Conservation (phyloP, 2,888 invertebrate genomes). For the Ectemnius continuus region DNA sequence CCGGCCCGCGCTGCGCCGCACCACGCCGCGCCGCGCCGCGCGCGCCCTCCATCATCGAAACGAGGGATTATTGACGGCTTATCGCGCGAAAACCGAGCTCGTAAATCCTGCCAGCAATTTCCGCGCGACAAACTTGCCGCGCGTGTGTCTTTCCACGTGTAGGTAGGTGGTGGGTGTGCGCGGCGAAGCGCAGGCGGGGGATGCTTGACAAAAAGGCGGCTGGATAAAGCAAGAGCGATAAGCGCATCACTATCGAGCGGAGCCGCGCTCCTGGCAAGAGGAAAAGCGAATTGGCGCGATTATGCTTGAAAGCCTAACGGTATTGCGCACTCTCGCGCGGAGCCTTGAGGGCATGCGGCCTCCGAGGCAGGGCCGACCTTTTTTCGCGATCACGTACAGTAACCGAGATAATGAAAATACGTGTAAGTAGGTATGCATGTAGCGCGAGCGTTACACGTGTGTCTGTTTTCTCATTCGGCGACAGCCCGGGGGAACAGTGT, state of each 20-base stretch:
- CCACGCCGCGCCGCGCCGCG: too few species aligned
- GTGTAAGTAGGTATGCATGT: background rate
- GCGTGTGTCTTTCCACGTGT: background rate
- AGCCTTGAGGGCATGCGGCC: constrained; percentile 9
- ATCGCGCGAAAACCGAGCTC: constrained; percentile 19
- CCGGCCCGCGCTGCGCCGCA: too few species aligned
- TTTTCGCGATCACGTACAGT: constrained; percentile 25
- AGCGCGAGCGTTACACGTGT: constrained; percentile 20
- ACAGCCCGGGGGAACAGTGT: constrained; percentile 46
- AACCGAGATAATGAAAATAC: constrained; percentile 53
- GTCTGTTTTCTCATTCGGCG: constrained; percentile 32
- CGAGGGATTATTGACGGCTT: constrained; percentile 16
- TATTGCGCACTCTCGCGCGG: constrained; percentile 20
- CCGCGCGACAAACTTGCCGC: constrained; percentile 15
- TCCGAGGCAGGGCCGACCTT: background rate
- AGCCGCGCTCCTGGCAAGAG: background rate
- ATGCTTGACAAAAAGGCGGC: background rate
- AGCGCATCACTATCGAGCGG: background rate
- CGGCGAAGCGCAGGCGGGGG: background rate
- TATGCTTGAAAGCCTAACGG: constrained; percentile 21
- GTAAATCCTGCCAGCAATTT: constrained; percentile 19
- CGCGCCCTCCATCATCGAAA: too few species aligned
- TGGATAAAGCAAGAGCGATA: background rate
- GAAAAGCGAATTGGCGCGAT: constrained; percentile 11
- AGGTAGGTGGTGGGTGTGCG: background rate